phyloP scores from a whole-genome alignment of 2,113 vertebrate genomes.

The Esox niger region DNA sequence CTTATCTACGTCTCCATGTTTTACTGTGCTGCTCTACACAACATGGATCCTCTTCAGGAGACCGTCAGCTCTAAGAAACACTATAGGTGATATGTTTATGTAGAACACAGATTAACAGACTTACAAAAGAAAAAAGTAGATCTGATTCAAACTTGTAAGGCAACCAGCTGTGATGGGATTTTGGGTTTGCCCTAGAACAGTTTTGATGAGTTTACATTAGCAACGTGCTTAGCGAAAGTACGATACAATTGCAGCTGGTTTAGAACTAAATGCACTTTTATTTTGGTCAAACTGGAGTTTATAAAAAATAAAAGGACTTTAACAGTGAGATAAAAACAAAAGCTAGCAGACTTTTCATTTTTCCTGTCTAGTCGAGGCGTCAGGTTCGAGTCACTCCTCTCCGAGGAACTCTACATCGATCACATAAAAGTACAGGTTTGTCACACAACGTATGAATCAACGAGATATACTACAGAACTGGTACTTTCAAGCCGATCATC shows the following conservation, averaged over 20 bases:
- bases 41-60: conserved; percentile 14
- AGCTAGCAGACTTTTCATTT: conserved; percentile 44
- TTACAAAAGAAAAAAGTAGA: conserved; percentile 2
- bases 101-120: not conserved
- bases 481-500: not conserved
- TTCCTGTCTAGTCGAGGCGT: conserved; percentile 33
- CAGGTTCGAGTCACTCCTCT: conserved; percentile 25
- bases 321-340: not conserved
- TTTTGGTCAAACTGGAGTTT: no score
- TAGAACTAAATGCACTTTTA: no score
- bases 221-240: no score
- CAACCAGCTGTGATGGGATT: no score
- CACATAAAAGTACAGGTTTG: conserved; percentile 47
- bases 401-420: conserved; percentile 41
- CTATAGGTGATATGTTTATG: not conserved
- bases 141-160: no score
- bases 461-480: conserved; percentile 17
- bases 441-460: conserved; percentile 31
- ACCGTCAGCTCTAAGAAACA: not conserved
- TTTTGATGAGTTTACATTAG: no score
- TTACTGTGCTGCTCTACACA: conserved; percentile 18
- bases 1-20: conserved; percentile 46
- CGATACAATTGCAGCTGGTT: no score
- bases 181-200: no score
- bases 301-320: conserved; percentile 28